phyloP scores from a whole-genome alignment of 1,140 invertebrate species.

The Bombus pyrosoma region DNA sequence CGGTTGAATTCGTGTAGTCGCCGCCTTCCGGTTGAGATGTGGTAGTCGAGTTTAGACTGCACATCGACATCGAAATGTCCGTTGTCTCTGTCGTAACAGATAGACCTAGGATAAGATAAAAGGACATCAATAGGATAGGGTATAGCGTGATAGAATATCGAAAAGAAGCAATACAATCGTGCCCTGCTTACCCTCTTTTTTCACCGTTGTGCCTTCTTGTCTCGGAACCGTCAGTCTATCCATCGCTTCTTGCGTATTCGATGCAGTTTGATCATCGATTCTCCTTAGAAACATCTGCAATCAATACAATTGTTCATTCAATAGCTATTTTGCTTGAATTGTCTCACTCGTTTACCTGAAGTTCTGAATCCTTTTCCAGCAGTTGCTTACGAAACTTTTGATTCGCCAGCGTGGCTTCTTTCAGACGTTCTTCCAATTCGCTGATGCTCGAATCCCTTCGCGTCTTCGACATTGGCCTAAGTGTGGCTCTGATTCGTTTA shows the following conservation, averaged over 20 bases:
- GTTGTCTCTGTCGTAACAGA: slow-evolving; percentile 84
- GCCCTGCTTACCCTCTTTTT: slow-evolving; percentile 81
- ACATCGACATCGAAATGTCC: slow-evolving; percentile 84
- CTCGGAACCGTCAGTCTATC: slow-evolving; percentile 77
- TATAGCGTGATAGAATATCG: background rate
- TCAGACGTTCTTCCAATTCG: slow-evolving; percentile 90
- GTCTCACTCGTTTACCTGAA: slow-evolving; percentile 84
- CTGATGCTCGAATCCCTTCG: slow-evolving; percentile 87
- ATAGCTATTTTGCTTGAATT: too few relatives aligned
- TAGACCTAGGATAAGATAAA: slow-evolving; percentile 76
- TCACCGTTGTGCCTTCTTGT: slow-evolving; percentile 79
- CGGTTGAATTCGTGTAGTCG: slow-evolving; percentile 82
- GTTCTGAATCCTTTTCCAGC: slow-evolving; percentile 90
- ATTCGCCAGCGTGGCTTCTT: slow-evolving; percentile 90
- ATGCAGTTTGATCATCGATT: slow-evolving; percentile 82
- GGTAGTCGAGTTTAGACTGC: slow-evolving; percentile 83
- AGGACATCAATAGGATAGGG: background rate
- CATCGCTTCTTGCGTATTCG: slow-evolving; percentile 77
- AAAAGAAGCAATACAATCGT: background rate
- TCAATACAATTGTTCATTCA: background rate
- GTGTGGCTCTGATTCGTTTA: slow-evolving; percentile 89
- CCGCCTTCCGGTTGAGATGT: slow-evolving; percentile 82
- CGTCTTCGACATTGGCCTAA: slow-evolving; percentile 89
- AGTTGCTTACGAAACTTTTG: slow-evolving; percentile 90
- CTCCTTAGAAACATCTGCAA: slow-evolving; percentile 83